phyloP scores from a whole-genome alignment of 2,797 vertebrate species.

The Carcharodon carcharias region DNA sequence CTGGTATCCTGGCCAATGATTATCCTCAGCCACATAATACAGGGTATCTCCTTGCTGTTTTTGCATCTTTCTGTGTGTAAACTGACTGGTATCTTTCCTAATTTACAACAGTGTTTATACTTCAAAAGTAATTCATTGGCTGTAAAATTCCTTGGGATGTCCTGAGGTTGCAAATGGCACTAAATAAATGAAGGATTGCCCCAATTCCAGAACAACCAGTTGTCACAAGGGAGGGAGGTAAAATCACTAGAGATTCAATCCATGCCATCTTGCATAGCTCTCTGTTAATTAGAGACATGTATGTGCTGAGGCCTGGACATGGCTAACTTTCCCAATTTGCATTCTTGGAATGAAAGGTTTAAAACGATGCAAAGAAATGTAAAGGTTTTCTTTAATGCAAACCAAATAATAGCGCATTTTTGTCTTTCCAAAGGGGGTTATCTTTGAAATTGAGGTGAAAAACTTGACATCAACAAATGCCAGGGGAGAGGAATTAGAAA shows the following conservation, averaged over 20 bases:
- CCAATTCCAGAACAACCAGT: neutral
- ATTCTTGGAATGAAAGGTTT: neutral
- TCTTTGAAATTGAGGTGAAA: constrained; percentile 5
- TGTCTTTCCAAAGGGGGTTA: neutral
- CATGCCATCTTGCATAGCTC: neutral
- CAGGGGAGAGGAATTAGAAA: constrained; percentile 18
- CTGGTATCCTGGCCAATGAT: neutral
- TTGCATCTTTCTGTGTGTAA: neutral
- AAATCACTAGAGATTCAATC: neutral
- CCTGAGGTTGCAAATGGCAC: neutral
- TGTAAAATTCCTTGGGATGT: neutral
- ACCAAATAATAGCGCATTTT: neutral
- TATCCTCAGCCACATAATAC: neutral
- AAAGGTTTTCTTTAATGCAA: neutral
- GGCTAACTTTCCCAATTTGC: neutral
- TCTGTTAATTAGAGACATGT: neutral
- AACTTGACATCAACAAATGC: constrained; percentile 7
- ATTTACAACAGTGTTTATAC: too few species aligned
- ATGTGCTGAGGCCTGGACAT: neutral
- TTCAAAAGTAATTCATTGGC: too few species aligned
- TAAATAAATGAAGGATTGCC: neutral
- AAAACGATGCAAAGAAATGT: neutral
- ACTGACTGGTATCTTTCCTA: neutral
- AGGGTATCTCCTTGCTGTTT: neutral
- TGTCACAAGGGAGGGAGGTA: neutral